A percentile compares a stretch with the other conserved stretches of the same genome.
These are phyloP conservation scores for Congeria kusceri DNA, from an alignment of 2,888 invertebrate species.

Conservation along the genomic window DNA sequence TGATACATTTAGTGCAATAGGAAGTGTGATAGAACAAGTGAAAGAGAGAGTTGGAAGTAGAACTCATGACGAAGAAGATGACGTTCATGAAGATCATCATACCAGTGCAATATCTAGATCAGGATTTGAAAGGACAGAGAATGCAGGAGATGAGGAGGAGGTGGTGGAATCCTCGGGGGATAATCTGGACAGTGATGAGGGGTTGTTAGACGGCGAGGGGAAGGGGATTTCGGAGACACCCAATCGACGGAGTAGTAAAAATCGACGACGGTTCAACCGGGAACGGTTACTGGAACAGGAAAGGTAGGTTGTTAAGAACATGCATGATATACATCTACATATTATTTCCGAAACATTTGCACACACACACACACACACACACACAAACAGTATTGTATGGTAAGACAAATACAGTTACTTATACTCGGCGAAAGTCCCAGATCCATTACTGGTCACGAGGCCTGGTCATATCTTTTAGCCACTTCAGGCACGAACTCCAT, in stretches of 20 bases:
- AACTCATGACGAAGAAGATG: constrained; percentile 14
- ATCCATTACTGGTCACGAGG: no score
- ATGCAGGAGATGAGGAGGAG: constrained; percentile 27
- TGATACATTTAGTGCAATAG: constrained; percentile 55
- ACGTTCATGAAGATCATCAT: constrained; percentile 25
- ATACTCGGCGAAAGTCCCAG: no score
- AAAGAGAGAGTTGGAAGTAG: constrained; percentile 2
- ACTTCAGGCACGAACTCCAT: no score
- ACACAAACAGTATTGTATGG: no score
- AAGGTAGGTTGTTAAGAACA: constrained; percentile 33
- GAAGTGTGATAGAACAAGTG: constrained; percentile 4
- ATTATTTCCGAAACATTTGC: no score
- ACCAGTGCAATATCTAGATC: constrained; percentile 8
- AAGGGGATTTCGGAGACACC: constrained; percentile 17
- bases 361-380: no score
- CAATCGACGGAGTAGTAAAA: constrained; percentile 33
- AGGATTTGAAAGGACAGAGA: constrained; percentile 40
- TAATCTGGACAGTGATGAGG: constrained; percentile 65
- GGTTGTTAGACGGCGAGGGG: constrained; percentile 30
- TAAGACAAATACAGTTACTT: no score
- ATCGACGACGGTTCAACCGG: constrained; percentile 53
- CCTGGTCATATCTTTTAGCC: no score
- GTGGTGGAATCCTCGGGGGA: constrained; percentile 50
- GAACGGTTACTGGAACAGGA: constrained; percentile 49
- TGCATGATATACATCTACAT: background rate